phyloP scores from a whole-genome alignment of 2,888 invertebrate species.

The Linyphia triangularis region DNA sequence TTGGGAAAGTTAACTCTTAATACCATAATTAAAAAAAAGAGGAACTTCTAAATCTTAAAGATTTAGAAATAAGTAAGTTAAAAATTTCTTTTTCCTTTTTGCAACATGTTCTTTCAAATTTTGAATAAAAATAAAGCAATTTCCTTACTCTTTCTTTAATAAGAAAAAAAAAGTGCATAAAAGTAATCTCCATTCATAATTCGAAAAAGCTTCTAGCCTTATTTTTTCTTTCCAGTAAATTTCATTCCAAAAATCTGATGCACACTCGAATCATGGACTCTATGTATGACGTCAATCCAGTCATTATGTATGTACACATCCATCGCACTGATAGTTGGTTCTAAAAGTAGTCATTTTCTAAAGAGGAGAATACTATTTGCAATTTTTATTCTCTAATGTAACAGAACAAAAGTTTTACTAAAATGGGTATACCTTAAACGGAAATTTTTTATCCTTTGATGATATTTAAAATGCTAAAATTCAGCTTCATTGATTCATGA shows the following conservation, averaged over 20 bases:
- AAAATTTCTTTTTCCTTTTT: not conserved
- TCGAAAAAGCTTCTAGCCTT: conserved; percentile 31
- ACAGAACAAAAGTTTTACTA: not conserved
- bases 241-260: conserved; percentile 23
- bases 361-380: not conserved
- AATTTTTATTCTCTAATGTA: not conserved
- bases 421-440: not conserved
- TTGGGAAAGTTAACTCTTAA: too few species aligned
- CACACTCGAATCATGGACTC: not conserved
- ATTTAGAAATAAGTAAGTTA: too few species aligned
- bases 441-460: not conserved
- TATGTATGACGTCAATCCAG: not conserved
- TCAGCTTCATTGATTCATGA: not conserved
- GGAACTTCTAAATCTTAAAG: too few species aligned
- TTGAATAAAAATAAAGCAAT: conserved; percentile 25
- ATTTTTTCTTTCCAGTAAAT: conserved; percentile 15
- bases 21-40: too few species aligned
- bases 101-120: not conserved
- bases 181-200: conserved; percentile 6
- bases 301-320: not conserved
- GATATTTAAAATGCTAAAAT: not conserved
- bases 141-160: not conserved
- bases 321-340: not conserved
- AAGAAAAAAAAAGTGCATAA: not conserved
- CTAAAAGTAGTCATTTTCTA: not conserved